phyloP scores from a whole-genome alignment of 2,888 invertebrate species.

The Julus scandinavius region DNA sequence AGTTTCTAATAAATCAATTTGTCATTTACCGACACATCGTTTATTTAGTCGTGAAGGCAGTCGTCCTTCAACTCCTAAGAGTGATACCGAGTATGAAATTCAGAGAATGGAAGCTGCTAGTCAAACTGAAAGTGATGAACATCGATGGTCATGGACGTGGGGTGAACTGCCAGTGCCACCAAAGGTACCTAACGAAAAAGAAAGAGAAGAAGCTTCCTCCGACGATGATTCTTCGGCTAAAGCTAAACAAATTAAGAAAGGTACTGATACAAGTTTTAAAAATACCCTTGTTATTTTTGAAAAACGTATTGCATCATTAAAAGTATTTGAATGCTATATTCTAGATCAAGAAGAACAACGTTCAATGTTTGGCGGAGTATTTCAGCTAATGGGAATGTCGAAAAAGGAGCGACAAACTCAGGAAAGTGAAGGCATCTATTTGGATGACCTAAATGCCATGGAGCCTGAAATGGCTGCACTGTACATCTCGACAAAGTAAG shows the following conservation, averaged over 20 bases:
- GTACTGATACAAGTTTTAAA: conserved; percentile 59
- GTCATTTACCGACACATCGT: neutral
- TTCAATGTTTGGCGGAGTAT: conserved; percentile 90
- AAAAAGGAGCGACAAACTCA: conserved; percentile 67
- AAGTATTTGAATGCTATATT: neutral
- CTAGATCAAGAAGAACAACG: conserved; percentile 67
- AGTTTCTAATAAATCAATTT: neutral
- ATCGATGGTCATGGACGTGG: conserved; percentile 86
- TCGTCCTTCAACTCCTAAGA: conserved; percentile 86
- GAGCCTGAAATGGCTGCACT: conserved; percentile 92
- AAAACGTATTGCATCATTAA: neutral
- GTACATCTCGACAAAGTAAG: conserved; percentile 72
- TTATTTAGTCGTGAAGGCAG: conserved; percentile 52
- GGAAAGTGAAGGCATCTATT: conserved; percentile 84
- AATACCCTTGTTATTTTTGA: neutral
- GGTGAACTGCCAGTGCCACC: conserved; percentile 81
- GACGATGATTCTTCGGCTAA: conserved; percentile 68
- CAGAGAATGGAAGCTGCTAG: conserved; percentile 58
- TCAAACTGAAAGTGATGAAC: conserved; percentile 61
- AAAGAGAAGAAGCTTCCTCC: conserved; percentile 60
- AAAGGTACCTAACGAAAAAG: conserved; percentile 63
- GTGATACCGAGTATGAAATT: conserved; percentile 91
- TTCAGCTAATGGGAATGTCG: conserved; percentile 88
- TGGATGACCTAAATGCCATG: conserved; percentile 90
- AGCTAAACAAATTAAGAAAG: conserved; percentile 61